Base-by-base conservation (phyloP, 2,888 invertebrate genomes). In the Sminthurinus aureus region DNA sequence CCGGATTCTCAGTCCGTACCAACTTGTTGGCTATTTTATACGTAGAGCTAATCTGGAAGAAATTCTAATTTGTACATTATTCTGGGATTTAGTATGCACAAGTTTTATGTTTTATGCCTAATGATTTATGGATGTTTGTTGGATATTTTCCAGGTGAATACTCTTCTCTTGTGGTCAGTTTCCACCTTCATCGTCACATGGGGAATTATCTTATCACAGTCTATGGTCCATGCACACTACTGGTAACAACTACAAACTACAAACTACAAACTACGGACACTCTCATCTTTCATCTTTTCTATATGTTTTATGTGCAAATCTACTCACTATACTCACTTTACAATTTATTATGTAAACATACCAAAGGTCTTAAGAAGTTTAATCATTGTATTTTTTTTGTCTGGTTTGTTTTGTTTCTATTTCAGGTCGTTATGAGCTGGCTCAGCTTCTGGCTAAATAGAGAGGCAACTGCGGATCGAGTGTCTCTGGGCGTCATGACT, bases 361-460 rank as follows among this genome's bases (percentile, higher is more conserved):
- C n/a, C n/a, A 12, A 22, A 64, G 22, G 4, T 78, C 2, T 50
- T 58, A 52, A 24, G 78, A 52, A 24, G 78, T 24, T 66, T 79
- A 38, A 38, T 79, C 26, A 67, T 38, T 38, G 50, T 26, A 11
- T 73, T 11, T 24, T 8, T 52, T 82, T 71, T 83, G n/a, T n/a
- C n/a, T n/a, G n/a, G n/a, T n/a, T n/a, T n/a, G n/a, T 51, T 3
- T 52, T 75, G 64, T 51, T 67, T 20, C 24, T 66, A 0, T 20
- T 38, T 51, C 38, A 84, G 90, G 96, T 96, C 3, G 94, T 96
- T n/a, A 92, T 96, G 6, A 95, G 95, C 0, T 96, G 96, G 96
- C 95, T 96, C 0, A 95, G 95, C 2, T 95, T 95, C 89, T 96
- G 95, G 95, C 92, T 96, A 69, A 96, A 96, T 90, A 91, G 95